Evolutionary conservation across 2,888 invertebrate species (phyloP), one percentile per base, ranked within the genome.

Genomic region (Cephonodes hylas): DNA sequence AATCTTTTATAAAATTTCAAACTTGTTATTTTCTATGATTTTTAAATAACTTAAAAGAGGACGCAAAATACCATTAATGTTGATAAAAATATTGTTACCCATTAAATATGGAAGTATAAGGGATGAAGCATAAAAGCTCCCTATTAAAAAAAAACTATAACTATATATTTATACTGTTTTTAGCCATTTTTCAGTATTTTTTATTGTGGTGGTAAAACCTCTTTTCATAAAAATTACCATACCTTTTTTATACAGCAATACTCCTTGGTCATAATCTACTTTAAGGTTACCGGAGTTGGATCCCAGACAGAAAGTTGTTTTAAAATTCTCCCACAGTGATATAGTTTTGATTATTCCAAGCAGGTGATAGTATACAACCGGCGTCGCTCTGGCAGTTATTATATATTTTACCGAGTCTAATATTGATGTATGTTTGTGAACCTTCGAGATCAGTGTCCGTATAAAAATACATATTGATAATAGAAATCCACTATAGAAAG

Each of bases 261-360:
- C 87, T 0, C 92, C 92, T 74, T 91, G 91, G 59, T 90, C 89
- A 69, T 87, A 86, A 69, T 93, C 91, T 63, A 79, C 63, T 68
- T 79, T 88, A 23, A 91, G 65, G 61, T 90, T 88, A 0, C 85
- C 87, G 0, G 63, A 64, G 1, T 66, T 71, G 5, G 69, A 72
- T 0, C 78, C 76, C 0, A 77, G 72, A 63, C 91, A 91, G 13
- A 86, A 69, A 0, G 60, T 59, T 1, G 67, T 70, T 58, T 73
- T 22, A n/a, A 80, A 73, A 0, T 62, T 60, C 0, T 76, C 73
- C 62, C 67, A 67, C 0, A 56, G 18, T 0, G 79, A 72, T 59
- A 81, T 34, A 1, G 62, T 66, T 2, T 72, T 66, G 34, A 86
- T 42, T 5, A 83, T 18, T 1, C 31, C 45, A n/a, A 89, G 61